These are phyloP conservation scores for Euphydryas editha DNA, from an alignment of 2,888 invertebrate species.

Conservation along the genomic window DNA sequence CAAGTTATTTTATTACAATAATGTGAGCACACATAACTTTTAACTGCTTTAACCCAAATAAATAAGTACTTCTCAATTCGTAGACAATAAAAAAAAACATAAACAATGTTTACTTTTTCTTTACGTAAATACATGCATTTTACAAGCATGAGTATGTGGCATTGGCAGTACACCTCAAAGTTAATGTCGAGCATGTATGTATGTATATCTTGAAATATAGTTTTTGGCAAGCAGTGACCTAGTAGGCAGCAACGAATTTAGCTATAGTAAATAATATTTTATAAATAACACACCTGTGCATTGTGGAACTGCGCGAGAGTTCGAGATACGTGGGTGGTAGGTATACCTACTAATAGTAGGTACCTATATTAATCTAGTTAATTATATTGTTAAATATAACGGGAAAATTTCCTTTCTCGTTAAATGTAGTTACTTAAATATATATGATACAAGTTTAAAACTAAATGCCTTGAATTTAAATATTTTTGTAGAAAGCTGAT, in stretches of 20 bases:
- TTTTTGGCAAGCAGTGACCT: slow-evolving; percentile 49
- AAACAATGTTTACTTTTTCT: slow-evolving; percentile 15
- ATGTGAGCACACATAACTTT: background rate
- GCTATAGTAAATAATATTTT: slow-evolving; percentile 46
- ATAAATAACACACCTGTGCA: slow-evolving; percentile 50
- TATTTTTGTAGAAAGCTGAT: slow-evolving; percentile 54
- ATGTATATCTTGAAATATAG: slow-evolving; percentile 46
- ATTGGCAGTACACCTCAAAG: slow-evolving; percentile 48
- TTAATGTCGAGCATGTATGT: slow-evolving; percentile 43
- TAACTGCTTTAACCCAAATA: slow-evolving; percentile 1
- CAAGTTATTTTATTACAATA: background rate
- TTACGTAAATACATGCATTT: slow-evolving; percentile 36
- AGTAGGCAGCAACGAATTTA: slow-evolving; percentile 45
- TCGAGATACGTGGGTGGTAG: slow-evolving; percentile 22
- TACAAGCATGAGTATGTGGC: slow-evolving; percentile 36
- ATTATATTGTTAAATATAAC: slow-evolving; percentile 29
- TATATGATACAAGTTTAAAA: background rate
- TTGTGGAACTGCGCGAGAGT: slow-evolving; percentile 33
- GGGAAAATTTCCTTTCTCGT: background rate
- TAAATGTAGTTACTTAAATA: background rate
- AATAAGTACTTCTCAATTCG: background rate
- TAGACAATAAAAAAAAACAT: slow-evolving; percentile 1
- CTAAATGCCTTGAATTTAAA: slow-evolving; percentile 11
- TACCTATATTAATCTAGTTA: slow-evolving; percentile 26
- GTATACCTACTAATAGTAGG: slow-evolving; percentile 27